Conservation (phyloP, 1,140 invertebrate species). For the Maconellicoccus hirsutus region DNA sequence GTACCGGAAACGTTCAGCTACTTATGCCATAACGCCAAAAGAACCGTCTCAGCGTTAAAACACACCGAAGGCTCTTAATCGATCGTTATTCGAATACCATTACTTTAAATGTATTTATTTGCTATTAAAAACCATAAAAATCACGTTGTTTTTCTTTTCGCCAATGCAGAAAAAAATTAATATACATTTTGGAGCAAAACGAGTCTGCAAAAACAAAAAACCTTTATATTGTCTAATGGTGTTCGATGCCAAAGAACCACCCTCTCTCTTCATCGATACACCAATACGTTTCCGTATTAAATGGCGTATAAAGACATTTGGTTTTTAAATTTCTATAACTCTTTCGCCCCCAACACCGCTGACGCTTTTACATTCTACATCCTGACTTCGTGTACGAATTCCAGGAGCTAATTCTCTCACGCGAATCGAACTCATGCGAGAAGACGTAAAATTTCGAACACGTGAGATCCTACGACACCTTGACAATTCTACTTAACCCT, state of each 20-base stretch:
- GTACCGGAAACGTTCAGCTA: too few relatives aligned
- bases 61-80: too few relatives aligned
- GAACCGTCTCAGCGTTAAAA: too few relatives aligned
- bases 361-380: neutral
- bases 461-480: too few relatives aligned
- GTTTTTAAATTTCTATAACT: neutral
- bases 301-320: slow-evolving; percentile 8
- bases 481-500: too few relatives aligned
- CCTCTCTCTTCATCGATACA: neutral
- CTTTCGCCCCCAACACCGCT: neutral
- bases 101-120: neutral
- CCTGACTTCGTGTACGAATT: neutral
- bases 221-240: neutral
- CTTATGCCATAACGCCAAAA: too few relatives aligned
- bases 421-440: too few relatives aligned
- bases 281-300: neutral
- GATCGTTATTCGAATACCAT: too few relatives aligned
- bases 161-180: neutral
- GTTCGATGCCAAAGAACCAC: slow-evolving; percentile 7
- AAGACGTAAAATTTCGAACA: too few relatives aligned
- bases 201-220: neutral
- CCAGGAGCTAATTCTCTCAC: too few relatives aligned
- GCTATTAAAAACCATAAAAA: neutral
- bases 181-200: slow-evolving; percentile 5
- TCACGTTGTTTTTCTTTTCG: neutral